These are phyloP conservation scores for Hypanus sabinus DNA, from an alignment of 2,113 vertebrate genomes.

Conservation along the genomic window DNA sequence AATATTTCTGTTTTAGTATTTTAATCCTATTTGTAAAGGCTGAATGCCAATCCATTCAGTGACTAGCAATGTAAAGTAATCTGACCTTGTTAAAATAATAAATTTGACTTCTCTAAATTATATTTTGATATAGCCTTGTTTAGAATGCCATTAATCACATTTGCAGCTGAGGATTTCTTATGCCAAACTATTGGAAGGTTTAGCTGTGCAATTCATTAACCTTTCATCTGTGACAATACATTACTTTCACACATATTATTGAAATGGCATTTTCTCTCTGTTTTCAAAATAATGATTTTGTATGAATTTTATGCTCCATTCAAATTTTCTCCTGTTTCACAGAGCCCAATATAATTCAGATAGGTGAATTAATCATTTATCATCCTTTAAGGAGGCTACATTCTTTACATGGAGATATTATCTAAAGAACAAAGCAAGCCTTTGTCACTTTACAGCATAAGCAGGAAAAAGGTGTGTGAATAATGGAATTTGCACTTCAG, in stretches of 20 bases:
- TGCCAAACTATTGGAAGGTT: background rate
- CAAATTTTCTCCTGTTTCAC: background rate
- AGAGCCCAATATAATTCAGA: background rate
- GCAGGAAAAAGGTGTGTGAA: background rate
- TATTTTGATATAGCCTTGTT: background rate
- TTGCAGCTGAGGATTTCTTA: background rate
- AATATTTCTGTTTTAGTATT: constrained; percentile 24
- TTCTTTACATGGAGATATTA: background rate
- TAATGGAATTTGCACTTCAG: background rate
- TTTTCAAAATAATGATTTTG: background rate
- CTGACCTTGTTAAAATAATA: background rate
- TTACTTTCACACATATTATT: background rate
- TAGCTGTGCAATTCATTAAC: background rate
- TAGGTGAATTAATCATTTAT: background rate
- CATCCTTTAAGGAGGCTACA: background rate
- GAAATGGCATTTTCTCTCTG: background rate
- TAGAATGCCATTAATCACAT: background rate
- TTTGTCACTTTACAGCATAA: background rate
- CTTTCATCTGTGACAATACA: background rate
- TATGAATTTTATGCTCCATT: background rate
- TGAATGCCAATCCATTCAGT: constrained; percentile 2
- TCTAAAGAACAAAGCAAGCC: background rate
- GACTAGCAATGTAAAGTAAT: constrained; percentile 22
- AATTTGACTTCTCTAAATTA: background rate
- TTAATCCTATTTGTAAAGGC: constrained; percentile 33